These are phyloP conservation scores for Euthynnus affinis DNA, from an alignment of 2,797 vertebrate species.

Conservation along the genomic window DNA sequence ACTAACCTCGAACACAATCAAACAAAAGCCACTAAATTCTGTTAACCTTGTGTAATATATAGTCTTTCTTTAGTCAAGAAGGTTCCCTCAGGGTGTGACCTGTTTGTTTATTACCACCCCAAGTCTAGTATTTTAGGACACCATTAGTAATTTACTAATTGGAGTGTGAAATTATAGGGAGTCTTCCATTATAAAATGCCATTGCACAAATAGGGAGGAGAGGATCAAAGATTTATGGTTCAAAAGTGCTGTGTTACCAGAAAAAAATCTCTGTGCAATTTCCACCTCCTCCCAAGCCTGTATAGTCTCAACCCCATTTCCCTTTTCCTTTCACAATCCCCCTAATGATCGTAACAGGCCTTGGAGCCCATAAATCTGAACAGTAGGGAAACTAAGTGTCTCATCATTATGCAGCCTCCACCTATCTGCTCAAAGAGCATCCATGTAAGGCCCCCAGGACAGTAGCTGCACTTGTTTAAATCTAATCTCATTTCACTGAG, in stretches of 20 bases:
- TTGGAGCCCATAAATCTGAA: conserved; percentile 80
- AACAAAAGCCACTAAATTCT: conserved; percentile 6
- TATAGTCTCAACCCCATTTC: conserved; percentile 71
- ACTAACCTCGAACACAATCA: conserved; percentile 30
- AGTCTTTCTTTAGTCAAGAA: conserved; percentile 11
- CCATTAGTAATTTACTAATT: conserved; percentile 80
- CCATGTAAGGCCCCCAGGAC: conserved; percentile 70
- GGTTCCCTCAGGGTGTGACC: conserved; percentile 47
- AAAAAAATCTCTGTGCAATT: conserved; percentile 65
- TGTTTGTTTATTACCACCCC: conserved; percentile 55
- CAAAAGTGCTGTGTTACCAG: conserved; percentile 75
- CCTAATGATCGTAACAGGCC: conserved; percentile 80
- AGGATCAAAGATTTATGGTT: conserved; percentile 82
- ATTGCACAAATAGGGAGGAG: conserved; percentile 71
- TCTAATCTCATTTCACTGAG: conserved; percentile 78
- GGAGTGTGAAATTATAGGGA: conserved; percentile 79
- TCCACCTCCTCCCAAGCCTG: conserved; percentile 61
- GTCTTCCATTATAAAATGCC: conserved; percentile 68
- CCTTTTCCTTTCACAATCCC: conserved; percentile 71
- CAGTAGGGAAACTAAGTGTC: conserved; percentile 78
- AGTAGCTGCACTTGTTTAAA: conserved; percentile 75
- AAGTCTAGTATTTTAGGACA: conserved; percentile 45
- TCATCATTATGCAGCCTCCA: conserved; percentile 80
- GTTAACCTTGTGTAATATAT: not conserved
- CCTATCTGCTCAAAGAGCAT: conserved; percentile 72